Percentiles rank a stretch among this genome's conserved stretches.
Conservation (phyloP, 1,140 invertebrate species). For the Ceratoteleas bidentatus region DNA sequence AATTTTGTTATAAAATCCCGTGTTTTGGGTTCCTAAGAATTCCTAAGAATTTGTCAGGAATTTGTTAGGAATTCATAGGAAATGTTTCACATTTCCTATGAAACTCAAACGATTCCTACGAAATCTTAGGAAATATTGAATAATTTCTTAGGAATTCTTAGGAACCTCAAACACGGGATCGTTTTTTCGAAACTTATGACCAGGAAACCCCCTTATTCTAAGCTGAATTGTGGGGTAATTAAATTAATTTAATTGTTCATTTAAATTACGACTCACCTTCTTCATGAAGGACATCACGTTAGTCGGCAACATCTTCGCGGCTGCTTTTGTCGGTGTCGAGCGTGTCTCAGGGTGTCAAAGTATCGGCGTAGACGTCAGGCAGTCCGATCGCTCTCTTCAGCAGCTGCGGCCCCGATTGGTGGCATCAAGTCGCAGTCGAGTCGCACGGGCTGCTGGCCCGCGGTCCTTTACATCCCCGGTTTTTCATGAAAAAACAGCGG, state of each 20-base stretch:
- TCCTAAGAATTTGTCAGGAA: no score
- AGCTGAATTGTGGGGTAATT: no score
- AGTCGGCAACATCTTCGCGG: constrained; percentile 85
- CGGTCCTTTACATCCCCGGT: constrained; percentile 40
- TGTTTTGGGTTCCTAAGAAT: no score
- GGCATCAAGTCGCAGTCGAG: constrained; percentile 67
- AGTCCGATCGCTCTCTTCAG: constrained; percentile 61
- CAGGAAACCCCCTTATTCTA: no score
- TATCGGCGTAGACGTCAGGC: constrained; percentile 58
- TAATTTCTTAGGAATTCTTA: no score
- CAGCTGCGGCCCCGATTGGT: constrained; percentile 42
- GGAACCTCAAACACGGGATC: no score
- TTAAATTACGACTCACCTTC: constrained; percentile 82
- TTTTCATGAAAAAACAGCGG: constrained; percentile 54
- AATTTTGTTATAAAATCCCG: no score
- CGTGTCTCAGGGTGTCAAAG: constrained; percentile 25
- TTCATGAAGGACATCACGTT: constrained; percentile 92
- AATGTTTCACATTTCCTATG: no score
- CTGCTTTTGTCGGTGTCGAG: constrained; percentile 17
- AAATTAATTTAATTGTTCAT: not conserved
- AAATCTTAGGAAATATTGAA: no score
- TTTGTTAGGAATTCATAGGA: no score
- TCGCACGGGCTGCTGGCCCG: constrained; percentile 19
- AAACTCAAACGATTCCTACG: no score
- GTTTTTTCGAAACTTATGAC: no score